These are phyloP conservation scores for Salpingus planirostris DNA, from an alignment of 2,888 invertebrate genomes.

Conservation along the genomic window DNA sequence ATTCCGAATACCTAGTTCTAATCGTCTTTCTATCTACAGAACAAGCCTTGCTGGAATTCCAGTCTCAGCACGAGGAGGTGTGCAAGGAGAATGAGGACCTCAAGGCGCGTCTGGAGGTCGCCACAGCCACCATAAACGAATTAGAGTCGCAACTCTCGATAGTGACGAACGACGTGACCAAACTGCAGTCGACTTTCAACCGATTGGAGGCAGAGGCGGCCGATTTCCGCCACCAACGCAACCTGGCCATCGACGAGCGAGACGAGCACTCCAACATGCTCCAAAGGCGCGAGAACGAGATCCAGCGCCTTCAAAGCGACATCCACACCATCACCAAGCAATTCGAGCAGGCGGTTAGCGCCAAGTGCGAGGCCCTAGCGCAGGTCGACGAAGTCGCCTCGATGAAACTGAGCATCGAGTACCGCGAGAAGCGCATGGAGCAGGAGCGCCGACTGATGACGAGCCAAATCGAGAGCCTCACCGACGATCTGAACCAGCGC, in stretches of 20 bases:
- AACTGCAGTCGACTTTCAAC: conserved; percentile 53
- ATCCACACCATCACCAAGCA: conserved; percentile 62
- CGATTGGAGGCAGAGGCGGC: conserved; percentile 58
- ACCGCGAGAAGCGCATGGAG: conserved; percentile 75
- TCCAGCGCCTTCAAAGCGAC: conserved; percentile 64
- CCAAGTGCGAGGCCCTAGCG: conserved; percentile 76
- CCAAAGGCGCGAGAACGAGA: conserved; percentile 62
- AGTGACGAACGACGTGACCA: conserved; percentile 54
- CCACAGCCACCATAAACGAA: conserved; percentile 54
- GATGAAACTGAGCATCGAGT: conserved; percentile 67
- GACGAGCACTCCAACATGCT: conserved; percentile 64
- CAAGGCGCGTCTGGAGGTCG: conserved; percentile 51
- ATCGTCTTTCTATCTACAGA: conserved; percentile 44
- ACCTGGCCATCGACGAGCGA: conserved; percentile 63
- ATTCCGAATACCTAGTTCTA: no score
- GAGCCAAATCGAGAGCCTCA: conserved; percentile 69
- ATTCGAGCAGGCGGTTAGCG: conserved; percentile 62
- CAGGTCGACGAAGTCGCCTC: conserved; percentile 73
- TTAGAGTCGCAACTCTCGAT: conserved; percentile 55
- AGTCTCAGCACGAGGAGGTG: conserved; percentile 48
- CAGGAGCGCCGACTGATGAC: conserved; percentile 69
- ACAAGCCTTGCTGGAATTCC: conserved; percentile 47
- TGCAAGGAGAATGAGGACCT: conserved; percentile 56
- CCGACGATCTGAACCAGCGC: conserved; percentile 68
- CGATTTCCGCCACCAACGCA: conserved; percentile 59